Evolutionary conservation across 1,140 invertebrate species (phyloP).

Genomic region (Antheraea mylitta): DNA sequence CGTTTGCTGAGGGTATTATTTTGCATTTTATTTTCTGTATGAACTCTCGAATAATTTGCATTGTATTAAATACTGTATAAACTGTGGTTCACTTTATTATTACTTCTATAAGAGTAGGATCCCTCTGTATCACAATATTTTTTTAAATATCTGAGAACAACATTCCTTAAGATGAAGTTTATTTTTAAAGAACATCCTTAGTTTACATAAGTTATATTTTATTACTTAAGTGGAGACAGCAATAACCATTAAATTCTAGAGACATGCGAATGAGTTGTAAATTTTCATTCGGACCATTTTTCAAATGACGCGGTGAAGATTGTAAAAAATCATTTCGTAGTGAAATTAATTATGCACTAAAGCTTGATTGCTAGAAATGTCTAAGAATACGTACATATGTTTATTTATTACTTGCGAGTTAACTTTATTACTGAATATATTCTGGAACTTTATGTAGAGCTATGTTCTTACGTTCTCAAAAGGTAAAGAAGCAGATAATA

Average conservation of each 20-base stretch:
- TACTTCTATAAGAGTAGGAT: too few relatives aligned
- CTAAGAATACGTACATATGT: neutral
- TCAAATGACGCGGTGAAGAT: neutral
- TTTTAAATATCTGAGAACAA: too few relatives aligned
- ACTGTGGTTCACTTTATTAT: too few relatives aligned
- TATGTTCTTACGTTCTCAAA: neutral
- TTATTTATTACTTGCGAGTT: neutral
- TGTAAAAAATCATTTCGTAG: neutral
- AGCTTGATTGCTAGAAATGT: neutral
- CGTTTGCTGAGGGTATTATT: too few relatives aligned
- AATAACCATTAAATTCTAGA: slow-evolving; percentile 44
- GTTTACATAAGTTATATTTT: too few relatives aligned
- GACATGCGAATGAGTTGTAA: slow-evolving; percentile 41
- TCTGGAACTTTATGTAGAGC: neutral
- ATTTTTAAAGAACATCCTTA: too few relatives aligned
- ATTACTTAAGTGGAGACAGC: slow-evolving; percentile 18
- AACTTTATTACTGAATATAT: neutral
- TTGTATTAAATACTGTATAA: too few relatives aligned
- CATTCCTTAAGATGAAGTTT: too few relatives aligned
- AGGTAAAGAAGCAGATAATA: too few relatives aligned
- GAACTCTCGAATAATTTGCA: too few relatives aligned
- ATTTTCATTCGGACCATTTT: slow-evolving; percentile 23
- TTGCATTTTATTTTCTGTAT: too few relatives aligned
- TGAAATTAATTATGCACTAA: slow-evolving; percentile 25
- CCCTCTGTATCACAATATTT: too few relatives aligned